Evolutionary conservation across 2,888 invertebrate species (phyloP), one percentile per base, ranked within the genome.

Genomic region (Entomobrya proxima): DNA sequence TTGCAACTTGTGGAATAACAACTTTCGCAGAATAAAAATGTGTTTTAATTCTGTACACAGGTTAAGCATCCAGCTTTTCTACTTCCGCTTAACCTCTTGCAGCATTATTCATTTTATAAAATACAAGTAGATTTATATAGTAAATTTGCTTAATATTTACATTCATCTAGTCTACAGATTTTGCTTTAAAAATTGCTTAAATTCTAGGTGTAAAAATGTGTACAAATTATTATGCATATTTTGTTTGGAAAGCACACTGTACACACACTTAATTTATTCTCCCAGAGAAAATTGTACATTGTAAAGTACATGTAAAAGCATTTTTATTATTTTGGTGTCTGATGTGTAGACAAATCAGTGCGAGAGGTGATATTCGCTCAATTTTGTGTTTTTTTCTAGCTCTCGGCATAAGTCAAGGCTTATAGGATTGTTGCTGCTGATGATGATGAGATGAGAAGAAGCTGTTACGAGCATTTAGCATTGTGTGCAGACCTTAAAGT

Each of bases 341-440:
- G 18, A 18, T 7, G 13, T 74, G 74, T 52, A 55, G 55, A 75
- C 35, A 52, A 52, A 52, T 55, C 75, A 55, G 37, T 24, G 52
- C 50, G 5, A 24, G 9, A 7, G 27, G 55, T 18, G 72, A 74
- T 74, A 74, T 74, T 52, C 72, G 75, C 75, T 52, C 32, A 52
- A 75, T 32, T 21, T 52, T 32, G n/a, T 50, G 32, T 35, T 55
- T 55, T 55, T 4, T 27, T 55, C 24, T 13, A 37, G 50, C n/a
- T 75, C 74, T 75, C 75, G 75, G 75, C 55, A 75, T 37, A 75
- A 52, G 61, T 61, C 61, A 69, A 75, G 27, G 50, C 44, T 74
- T 74, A 18, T 18, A 30, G 18, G 4, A 11, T 27, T 44, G 13
- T n/a, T 44, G 13, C 44, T 44, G n/a, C 44, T 44, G n/a, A 4